Base-by-base conservation (phyloP, 2,888 invertebrate species). In the Nipponacmea schrenckii region DNA sequence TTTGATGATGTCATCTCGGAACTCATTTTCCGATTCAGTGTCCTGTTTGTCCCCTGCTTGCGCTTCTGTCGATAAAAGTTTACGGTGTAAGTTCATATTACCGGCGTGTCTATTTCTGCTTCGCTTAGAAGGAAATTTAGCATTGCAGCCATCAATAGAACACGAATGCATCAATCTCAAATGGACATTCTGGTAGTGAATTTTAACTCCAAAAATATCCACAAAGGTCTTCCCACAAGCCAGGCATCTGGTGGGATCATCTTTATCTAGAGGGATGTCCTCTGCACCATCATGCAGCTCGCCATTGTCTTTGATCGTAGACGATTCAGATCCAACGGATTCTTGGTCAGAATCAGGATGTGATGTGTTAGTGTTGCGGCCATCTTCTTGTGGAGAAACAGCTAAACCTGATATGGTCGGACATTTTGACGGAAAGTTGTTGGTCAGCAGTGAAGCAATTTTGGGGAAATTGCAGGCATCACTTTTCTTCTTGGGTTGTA, bases 141-240 rank as follows among this genome's bases (percentile, higher is more conserved):
- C 97, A 89, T 95, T 95, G 88, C 98, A 98, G 0, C 97, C 96
- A 79, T 96, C 96, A 4, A 96, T 94, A 84, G 94, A 95, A 90
- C 98, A 98, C 87, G 95, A 95, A 90, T 97, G 97, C 94, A 96
- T 95, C 74, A 97, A 90, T 90, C 97, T 97, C 69, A 97, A 92
- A 90, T 98, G 97, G 14, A 96, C 95, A 89, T 95, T 97, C 91
- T 96, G 96, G 89, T 96, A 97, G 88, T 98, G 98, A 1, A 95
- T 95, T 90, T 96, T 97, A 31, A 97, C 93, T 67, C 95, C 94
- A 87, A 96, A 96, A 83, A 95, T 94, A 86, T 96, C 97, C 89
- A 95, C 96, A 89, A 97, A 97, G 85, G 94, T 92, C 90, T 96
- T 96, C 10, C 95, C 95, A 88, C 98, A 98, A 46, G 95, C 95